Percentiles rank a stretch among this genome's conserved stretches.
Conservation (phyloP, 2,797 vertebrate genomes). For the Australoheros facetus region DNA sequence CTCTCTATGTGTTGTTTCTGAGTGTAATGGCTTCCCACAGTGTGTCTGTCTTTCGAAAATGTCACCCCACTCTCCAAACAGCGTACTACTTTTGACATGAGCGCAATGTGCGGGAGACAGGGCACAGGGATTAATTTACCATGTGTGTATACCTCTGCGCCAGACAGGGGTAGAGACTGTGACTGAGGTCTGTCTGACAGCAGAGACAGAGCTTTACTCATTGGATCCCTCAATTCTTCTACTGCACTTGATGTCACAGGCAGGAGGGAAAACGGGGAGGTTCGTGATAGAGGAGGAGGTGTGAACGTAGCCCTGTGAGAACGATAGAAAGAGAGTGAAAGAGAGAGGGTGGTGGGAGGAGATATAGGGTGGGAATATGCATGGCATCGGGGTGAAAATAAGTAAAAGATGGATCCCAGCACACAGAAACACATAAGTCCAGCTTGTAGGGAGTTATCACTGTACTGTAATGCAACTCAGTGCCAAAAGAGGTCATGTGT, state of each 20-base stretch:
- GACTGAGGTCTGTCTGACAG: slow-evolving; percentile 78
- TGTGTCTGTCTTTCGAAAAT: slow-evolving; percentile 69
- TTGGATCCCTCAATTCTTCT: slow-evolving; percentile 56
- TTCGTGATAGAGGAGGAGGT: slow-evolving; percentile 37
- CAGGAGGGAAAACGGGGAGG: slow-evolving; percentile 21
- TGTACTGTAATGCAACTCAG: slow-evolving; percentile 80
- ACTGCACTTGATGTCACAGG: slow-evolving; percentile 66
- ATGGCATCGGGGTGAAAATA: slow-evolving; percentile 42
- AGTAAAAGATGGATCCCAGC: slow-evolving; percentile 47
- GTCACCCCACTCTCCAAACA: slow-evolving; percentile 59
- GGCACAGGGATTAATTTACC: slow-evolving; percentile 78
- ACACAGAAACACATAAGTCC: slow-evolving; percentile 26
- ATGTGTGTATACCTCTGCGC: slow-evolving; percentile 69
- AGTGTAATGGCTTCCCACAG: slow-evolving; percentile 67
- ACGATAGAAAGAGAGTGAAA: slow-evolving; percentile 19
- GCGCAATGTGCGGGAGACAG: slow-evolving; percentile 69
- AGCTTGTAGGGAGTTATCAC: slow-evolving; percentile 46
- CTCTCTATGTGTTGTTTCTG: slow-evolving; percentile 53
- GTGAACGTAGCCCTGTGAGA: slow-evolving; percentile 30
- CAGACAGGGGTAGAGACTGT: slow-evolving; percentile 77
- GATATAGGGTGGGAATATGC: slow-evolving; percentile 1
- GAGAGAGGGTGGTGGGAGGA: slow-evolving; percentile 4
- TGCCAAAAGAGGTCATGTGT: slow-evolving; percentile 85
- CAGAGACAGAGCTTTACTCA: slow-evolving; percentile 49
- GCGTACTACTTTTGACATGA: slow-evolving; percentile 69